Percentiles rank a stretch among this genome's conserved stretches.
Conservation (phyloP, 2,888 invertebrate genomes). For the Cephus pygmeus region DNA sequence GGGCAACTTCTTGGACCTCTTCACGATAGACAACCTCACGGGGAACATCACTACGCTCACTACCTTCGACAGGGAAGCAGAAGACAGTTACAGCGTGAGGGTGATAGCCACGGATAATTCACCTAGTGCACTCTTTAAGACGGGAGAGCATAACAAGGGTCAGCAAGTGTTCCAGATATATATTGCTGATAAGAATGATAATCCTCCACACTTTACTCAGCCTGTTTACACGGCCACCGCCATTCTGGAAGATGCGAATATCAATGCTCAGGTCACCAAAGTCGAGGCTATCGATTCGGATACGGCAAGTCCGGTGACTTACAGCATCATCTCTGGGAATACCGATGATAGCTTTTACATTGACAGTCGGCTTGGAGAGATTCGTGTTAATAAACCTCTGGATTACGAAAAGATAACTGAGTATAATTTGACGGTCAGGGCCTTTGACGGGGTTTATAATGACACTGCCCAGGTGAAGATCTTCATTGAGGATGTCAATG, state of each 20-base stretch:
- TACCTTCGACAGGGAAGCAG: conserved; percentile 87
- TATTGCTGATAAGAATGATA: conserved; percentile 97
- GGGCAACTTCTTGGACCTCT: conserved; percentile 77
- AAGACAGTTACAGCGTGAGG: conserved; percentile 88
- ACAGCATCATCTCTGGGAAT: conserved; percentile 90
- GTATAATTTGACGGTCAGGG: conserved; percentile 85
- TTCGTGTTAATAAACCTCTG: conserved; percentile 79
- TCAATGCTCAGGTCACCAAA: conserved; percentile 84
- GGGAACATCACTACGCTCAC: conserved; percentile 88
- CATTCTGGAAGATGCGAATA: conserved; percentile 86
- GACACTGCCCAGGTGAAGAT: conserved; percentile 87
- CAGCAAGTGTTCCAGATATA: conserved; percentile 88
- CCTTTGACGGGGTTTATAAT: conserved; percentile 85
- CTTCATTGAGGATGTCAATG: conserved; percentile 90
- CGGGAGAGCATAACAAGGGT: conserved; percentile 78
- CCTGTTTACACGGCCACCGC: conserved; percentile 78
- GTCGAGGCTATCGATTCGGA: conserved; percentile 91
- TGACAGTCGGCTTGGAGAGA: conserved; percentile 85
- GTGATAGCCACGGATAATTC: conserved; percentile 92
- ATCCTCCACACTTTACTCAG: conserved; percentile 89
- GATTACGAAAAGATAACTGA: conserved; percentile 89
- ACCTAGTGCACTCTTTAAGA: conserved; percentile 78
- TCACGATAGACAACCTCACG: conserved; percentile 84
- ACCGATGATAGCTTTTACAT: conserved; percentile 88
- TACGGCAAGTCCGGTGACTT: conserved; percentile 85